phyloP scores from a whole-genome alignment of 23 tunicate species.

The Diplosoma virens region DNA sequence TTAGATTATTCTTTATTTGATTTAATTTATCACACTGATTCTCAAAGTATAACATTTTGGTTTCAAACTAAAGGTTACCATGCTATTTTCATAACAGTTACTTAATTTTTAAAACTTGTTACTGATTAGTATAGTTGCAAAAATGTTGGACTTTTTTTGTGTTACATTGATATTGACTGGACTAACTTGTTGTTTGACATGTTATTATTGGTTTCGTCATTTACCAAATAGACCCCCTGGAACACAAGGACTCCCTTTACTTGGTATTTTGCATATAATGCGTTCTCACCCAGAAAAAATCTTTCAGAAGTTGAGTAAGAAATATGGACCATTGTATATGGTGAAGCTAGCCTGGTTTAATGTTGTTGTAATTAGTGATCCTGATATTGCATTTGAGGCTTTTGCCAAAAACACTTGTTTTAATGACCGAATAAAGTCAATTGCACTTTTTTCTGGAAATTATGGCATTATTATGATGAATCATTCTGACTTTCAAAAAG shows the following conservation, averaged over 20 bases:
- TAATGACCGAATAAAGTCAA: slow-evolving; percentile 2
- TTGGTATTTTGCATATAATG: background rate
- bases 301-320: slow-evolving; percentile 6
- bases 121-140: too few species aligned
- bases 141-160: too few species aligned
- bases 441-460: slow-evolving; percentile 9
- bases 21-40: too few species aligned
- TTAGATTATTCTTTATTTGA: too few species aligned
- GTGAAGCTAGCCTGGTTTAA: slow-evolving; percentile 20
- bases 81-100: too few species aligned
- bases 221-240: background rate
- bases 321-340: slow-evolving; percentile 27
- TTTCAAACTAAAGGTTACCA: too few species aligned
- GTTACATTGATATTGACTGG: background rate
- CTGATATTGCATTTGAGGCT: slow-evolving; percentile 37
- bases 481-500: slow-evolving; percentile 4
- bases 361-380: slow-evolving; percentile 27
- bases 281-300: background rate
- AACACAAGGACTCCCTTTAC: background rate
- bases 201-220: background rate
- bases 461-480: slow-evolving; percentile 13
- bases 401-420: slow-evolving; percentile 40
- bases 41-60: too few species aligned
- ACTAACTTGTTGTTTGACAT: background rate
- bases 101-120: too few species aligned